Percentiles rank a stretch among this genome's conserved stretches.
phyloP scores from a whole-genome alignment of 2,113 vertebrate genomes.

The Sphaerodactylus townsendi region DNA sequence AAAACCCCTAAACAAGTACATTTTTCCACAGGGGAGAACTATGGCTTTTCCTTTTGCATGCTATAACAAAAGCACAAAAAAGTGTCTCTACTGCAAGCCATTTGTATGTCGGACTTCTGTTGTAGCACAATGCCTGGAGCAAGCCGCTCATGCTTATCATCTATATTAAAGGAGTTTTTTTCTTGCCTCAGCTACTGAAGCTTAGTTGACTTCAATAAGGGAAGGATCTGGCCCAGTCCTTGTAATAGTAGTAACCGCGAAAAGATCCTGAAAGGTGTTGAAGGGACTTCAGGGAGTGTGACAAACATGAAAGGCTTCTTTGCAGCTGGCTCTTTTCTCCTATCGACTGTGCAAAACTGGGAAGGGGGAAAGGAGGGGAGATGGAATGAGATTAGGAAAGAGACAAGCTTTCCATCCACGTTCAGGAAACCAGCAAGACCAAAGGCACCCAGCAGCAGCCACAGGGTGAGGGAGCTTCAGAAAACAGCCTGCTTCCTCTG shows the following conservation, averaged over 20 bases:
- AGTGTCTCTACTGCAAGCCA: too few relatives aligned
- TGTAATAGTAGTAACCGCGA: constrained; percentile 71
- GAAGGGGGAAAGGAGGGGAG: background rate
- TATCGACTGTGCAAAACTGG: constrained; percentile 57
- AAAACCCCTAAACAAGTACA: too few relatives aligned
- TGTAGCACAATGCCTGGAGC: background rate
- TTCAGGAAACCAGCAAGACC: constrained; percentile 74
- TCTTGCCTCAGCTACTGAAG: background rate
- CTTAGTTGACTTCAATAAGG: constrained; percentile 30
- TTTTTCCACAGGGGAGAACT: background rate
- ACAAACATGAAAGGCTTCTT: constrained; percentile 72
- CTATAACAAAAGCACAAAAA: background rate
- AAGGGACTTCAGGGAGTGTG: constrained; percentile 71
- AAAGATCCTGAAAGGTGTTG: constrained; percentile 76
- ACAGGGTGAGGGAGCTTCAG: constrained; percentile 60
- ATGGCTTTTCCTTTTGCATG: background rate
- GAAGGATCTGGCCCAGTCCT: constrained; percentile 30
- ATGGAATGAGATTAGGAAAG: constrained; percentile 54
- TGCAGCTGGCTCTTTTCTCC: constrained; percentile 75
- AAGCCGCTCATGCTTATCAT: background rate
- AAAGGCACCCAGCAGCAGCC: constrained; percentile 64
- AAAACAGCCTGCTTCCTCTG: constrained; percentile 75
- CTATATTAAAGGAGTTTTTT: constrained; percentile 3
- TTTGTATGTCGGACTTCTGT: background rate
- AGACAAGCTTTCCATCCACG: constrained; percentile 62